Evolutionary conservation across 2,113 vertebrate genomes (phyloP).

Genomic region (Cercocebus atys): DNA sequence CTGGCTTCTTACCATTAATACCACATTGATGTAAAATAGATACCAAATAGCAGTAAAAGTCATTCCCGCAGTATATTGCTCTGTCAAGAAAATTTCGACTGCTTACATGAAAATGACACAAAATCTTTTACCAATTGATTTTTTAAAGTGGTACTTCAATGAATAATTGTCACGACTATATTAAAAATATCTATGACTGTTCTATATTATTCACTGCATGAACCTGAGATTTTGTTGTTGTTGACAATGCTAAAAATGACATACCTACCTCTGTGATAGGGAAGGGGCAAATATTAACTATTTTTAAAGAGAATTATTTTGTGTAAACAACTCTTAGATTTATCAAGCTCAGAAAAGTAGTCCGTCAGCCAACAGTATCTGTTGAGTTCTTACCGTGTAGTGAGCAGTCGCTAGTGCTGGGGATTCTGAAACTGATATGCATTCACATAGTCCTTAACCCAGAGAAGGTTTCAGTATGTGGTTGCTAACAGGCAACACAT

Average conservation of each 20-base stretch:
- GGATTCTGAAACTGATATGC: not conserved
- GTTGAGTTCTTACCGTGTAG: not conserved
- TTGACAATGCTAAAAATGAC: not conserved
- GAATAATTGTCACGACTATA: conserved; percentile 3
- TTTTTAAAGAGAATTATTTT: not conserved
- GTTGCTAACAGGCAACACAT: not conserved
- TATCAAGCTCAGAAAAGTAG: not conserved
- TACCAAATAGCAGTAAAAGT: not conserved
- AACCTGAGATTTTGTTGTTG: not conserved
- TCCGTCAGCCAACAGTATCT: not conserved
- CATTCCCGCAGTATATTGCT: not conserved
- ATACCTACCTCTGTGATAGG: not conserved
- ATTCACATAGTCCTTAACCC: not conserved
- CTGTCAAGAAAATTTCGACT: conserved; percentile 29
- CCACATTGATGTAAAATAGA: not conserved
- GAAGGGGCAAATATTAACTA: not conserved
- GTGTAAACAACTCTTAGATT: not conserved
- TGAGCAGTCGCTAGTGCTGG: not conserved
- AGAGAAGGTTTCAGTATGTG: not conserved
- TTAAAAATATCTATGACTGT: conserved; percentile 19
- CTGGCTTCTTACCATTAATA: not conserved
- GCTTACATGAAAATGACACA: conserved; percentile 36
- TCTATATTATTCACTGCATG: not conserved
- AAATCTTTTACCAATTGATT: conserved; percentile 64
- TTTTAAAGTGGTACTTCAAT: conserved; percentile 44